Evolutionary conservation across 2,888 invertebrate genomes (phyloP), one percentile per base, ranked within the genome.

Genomic region (Hipparchia semele): DNA sequence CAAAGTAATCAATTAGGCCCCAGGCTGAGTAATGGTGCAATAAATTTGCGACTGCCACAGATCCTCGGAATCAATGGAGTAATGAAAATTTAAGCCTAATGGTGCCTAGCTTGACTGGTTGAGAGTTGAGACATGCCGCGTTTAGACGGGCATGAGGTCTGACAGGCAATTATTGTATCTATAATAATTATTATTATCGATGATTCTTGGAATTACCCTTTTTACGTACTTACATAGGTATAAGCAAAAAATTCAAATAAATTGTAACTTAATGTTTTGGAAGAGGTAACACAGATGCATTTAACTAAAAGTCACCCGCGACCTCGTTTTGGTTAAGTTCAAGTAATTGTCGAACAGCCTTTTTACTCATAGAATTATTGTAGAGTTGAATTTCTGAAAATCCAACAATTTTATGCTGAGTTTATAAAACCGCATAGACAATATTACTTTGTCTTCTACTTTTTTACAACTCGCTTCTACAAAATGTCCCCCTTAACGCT

Each of bases 1-100:
- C 82, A 82, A 82, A 83, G 81, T 78, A 82, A 83, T 83, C 81
- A 81, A 82, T 83, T 82, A 79, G 76, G 77, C 74, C 60, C 66
- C 69, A 71, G 73, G 75, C 80, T 77, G 76, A 80, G 77, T 81
- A 84, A 83, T 81, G 81, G 78, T 76, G 78, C 80, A 74, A 81
- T 83, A 82, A 83, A 83, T 80, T 77, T 77, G 74, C 76, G 72
- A 77, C 77, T 73, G 78, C 77, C 80, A 71, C 79, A 67, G 73
- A 78, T 73, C 78, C 75, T 78, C 68, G 70, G 75, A 76, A 75
- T 80, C 78, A 76, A 78, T 78, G 76, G 76, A 76, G 76, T 77
- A 79, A 80, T 80, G 77, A 79, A 77, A 80, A 80, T 80, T 79
- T 75, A 77, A 78, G 72, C 72, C 71, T 77, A 72, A 77, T 72